phyloP scores from a whole-genome alignment of 2,113 vertebrate genomes.

The Apistogramma diplotaenia region DNA sequence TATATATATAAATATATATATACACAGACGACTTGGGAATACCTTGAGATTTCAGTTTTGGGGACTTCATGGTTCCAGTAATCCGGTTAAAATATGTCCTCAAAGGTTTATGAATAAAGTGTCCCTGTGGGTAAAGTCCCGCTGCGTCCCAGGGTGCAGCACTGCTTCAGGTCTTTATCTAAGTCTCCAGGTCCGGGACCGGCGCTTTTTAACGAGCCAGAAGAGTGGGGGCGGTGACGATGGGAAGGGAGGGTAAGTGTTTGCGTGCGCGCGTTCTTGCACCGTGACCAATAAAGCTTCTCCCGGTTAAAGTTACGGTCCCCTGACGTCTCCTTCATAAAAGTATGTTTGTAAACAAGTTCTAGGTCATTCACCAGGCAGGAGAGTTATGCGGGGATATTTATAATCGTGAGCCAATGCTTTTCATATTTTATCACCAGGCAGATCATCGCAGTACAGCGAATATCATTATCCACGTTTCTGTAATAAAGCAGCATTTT shows the following conservation, averaged over 20 bases:
- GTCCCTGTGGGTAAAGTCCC: neutral
- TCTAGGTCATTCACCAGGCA: conserved; percentile 18
- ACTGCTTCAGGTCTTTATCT: neutral
- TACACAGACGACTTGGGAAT: neutral
- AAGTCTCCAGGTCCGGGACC: neutral
- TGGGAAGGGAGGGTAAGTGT: neutral
- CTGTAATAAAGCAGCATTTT: neutral
- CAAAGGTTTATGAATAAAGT: neutral
- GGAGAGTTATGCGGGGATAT: conserved; percentile 31
- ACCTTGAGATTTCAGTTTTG: conserved; percentile 68
- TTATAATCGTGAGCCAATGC: conserved; percentile 22
- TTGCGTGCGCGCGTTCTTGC: neutral
- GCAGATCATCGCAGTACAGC: neutral
- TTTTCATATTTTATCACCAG: conserved; percentile 1
- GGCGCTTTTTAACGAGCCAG: conserved; percentile 59
- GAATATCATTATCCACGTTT: neutral
- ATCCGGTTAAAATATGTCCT: neutral
- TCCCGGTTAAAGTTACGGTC: conserved; percentile 30
- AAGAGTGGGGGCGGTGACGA: conserved; percentile 52
- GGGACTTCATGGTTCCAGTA: conserved; percentile 73
- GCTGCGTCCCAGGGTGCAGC: neutral
- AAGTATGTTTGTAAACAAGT: conserved; percentile 72
- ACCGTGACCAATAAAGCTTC: conserved; percentile 19
- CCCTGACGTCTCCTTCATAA: conserved; percentile 35
- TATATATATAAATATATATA: no score